Evolutionary conservation across 1,140 invertebrate species (phyloP).

Genomic region (Danaus melanippus): DNA sequence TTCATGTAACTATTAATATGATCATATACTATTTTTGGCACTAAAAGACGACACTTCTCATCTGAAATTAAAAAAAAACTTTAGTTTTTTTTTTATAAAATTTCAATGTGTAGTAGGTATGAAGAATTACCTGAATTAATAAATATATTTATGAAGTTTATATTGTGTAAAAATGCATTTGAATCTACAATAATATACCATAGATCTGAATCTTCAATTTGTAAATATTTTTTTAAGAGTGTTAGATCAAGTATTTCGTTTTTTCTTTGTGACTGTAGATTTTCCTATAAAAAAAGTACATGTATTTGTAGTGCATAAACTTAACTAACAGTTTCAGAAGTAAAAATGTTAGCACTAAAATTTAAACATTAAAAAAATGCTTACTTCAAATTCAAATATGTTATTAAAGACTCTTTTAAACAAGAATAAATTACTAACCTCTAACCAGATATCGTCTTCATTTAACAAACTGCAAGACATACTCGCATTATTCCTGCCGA

Average conservation of each 20-base stretch:
- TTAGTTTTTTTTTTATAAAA: neutral
- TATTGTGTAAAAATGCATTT: slow-evolving; percentile 33
- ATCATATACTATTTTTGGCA: slow-evolving; percentile 26
- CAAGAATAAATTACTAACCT: no score
- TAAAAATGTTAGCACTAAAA: no score
- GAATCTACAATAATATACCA: slow-evolving; percentile 44
- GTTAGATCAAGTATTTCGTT: slow-evolving; percentile 9
- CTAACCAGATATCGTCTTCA: no score
- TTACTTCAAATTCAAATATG: no score
- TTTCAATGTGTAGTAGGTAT: neutral
- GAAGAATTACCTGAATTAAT: slow-evolving; percentile 34
- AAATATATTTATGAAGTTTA: slow-evolving; percentile 34
- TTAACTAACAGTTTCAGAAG: no score
- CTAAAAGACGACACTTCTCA: slow-evolving; percentile 28
- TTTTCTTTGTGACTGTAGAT: slow-evolving; percentile 2
- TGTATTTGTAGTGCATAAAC: neutral
- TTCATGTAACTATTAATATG: slow-evolving; percentile 25
- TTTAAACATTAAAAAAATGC: no score
- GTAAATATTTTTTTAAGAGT: slow-evolving; percentile 27
- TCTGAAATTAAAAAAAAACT: slow-evolving; percentile 30
- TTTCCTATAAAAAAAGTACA: slow-evolving; percentile 19
- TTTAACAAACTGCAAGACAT: no score
- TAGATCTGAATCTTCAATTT: slow-evolving; percentile 16
- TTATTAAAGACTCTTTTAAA: no score
- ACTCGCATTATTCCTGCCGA: no score